phyloP scores from a whole-genome alignment of 2,797 vertebrate genomes.

The Columba guinea region DNA sequence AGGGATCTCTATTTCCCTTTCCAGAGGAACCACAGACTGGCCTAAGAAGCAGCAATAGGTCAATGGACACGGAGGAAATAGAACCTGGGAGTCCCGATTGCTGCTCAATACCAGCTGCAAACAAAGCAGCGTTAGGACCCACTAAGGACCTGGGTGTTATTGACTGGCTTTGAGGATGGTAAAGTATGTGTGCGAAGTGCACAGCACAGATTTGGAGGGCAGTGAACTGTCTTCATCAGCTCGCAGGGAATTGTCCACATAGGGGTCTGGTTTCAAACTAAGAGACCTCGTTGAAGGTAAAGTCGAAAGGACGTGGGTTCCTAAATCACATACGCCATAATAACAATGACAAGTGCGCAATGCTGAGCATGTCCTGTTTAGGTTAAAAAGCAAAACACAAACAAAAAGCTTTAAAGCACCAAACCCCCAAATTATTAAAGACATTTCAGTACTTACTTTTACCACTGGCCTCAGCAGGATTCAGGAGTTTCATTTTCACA shows the following conservation, averaged over 20 bases:
- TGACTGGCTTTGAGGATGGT: neutral
- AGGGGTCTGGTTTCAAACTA: neutral
- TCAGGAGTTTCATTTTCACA: conserved; percentile 33
- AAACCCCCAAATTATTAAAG: neutral
- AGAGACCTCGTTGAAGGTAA: neutral
- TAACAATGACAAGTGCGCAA: neutral
- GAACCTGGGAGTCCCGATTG: neutral
- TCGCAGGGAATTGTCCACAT: neutral
- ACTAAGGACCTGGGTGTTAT: neutral
- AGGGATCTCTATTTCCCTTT: neutral
- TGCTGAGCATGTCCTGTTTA: neutral
- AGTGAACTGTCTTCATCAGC: neutral
- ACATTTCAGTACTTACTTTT: neutral
- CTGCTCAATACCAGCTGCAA: neutral
- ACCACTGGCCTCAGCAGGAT: neutral
- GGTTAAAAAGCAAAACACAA: neutral
- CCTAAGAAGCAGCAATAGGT: neutral
- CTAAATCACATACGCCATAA: neutral
- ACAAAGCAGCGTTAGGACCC: neutral
- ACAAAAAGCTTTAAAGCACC: neutral
- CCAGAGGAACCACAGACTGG: neutral
- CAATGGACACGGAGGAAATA: neutral
- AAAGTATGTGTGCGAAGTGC: neutral
- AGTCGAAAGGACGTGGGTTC: neutral
- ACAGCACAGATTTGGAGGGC: neutral